These are phyloP conservation scores for Galaxea fascicularis DNA, from an alignment of 92 coral and sea anemone genomes.

Conservation along the genomic window DNA sequence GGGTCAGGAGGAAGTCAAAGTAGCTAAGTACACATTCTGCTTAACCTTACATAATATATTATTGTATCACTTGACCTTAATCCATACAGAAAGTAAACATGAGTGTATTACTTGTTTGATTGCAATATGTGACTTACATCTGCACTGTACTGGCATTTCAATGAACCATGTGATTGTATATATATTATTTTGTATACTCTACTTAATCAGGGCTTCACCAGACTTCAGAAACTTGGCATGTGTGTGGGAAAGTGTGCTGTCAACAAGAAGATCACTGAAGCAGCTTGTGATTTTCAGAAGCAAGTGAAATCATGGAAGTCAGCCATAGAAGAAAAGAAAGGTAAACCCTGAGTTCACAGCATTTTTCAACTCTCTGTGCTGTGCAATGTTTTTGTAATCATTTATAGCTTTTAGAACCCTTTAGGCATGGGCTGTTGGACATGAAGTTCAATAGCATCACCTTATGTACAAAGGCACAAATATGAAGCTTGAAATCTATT, in stretches of 20 bases:
- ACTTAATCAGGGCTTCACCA: conserved; percentile 11
- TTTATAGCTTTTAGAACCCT: conserved; percentile 2
- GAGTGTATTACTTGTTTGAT: conserved; percentile 1
- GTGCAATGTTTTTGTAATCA: conserved; percentile 3
- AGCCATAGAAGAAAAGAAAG: conserved; percentile 18
- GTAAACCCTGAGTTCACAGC: neutral
- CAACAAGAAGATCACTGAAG: conserved; percentile 13
- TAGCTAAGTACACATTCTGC: neutral
- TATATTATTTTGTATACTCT: neutral
- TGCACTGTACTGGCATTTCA: conserved; percentile 1
- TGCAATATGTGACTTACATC: neutral
- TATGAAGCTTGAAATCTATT: neutral
- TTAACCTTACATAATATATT: conserved; percentile 6
- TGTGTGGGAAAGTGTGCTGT: conserved; percentile 6
- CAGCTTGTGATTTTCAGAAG: conserved; percentile 4
- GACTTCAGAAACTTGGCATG: conserved; percentile 13
- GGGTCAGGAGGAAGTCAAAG: conserved; percentile 15
- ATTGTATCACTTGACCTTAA: neutral
- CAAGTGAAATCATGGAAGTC: conserved; percentile 23
- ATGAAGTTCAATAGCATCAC: neutral
- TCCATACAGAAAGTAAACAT: conserved; percentile 1
- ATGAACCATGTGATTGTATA: neutral
- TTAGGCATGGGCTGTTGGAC: neutral
- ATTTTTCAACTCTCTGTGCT: neutral
- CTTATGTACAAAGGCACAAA: neutral